phyloP scores from a whole-genome alignment of 2,113 vertebrate species.

The Antidorcas marsupialis region DNA sequence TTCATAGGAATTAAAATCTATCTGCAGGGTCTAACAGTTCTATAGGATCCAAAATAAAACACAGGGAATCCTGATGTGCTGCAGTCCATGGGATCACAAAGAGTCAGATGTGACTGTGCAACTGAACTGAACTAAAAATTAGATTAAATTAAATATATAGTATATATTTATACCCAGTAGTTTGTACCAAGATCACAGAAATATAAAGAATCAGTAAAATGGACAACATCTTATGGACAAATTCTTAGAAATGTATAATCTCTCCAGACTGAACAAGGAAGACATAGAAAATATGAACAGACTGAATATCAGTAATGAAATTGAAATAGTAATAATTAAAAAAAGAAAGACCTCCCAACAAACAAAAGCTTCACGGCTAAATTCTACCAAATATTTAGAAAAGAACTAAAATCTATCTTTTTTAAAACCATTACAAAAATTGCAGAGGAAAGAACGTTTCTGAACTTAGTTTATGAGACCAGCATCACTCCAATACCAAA shows the following conservation, averaged over 20 bases:
- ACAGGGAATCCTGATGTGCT: background rate
- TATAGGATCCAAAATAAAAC: background rate
- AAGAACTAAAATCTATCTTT: background rate
- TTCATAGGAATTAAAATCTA: background rate
- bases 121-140: background rate
- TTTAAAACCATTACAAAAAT: background rate
- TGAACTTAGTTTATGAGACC: background rate
- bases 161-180: background rate
- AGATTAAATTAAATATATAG: background rate
- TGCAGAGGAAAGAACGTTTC: background rate
- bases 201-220: background rate
- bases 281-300: background rate
- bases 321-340: background rate
- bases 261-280: background rate
- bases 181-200: background rate
- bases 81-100: background rate
- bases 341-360: background rate
- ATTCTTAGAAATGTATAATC: background rate
- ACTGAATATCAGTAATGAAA: background rate
- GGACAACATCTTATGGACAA: background rate
- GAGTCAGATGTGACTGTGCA: background rate
- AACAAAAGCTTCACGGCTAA: background rate
- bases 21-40: background rate
- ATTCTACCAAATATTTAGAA: background rate
- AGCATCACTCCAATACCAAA: background rate